Conservation (phyloP, 2,797 vertebrate genomes). For the Rhincodon typus region DNA sequence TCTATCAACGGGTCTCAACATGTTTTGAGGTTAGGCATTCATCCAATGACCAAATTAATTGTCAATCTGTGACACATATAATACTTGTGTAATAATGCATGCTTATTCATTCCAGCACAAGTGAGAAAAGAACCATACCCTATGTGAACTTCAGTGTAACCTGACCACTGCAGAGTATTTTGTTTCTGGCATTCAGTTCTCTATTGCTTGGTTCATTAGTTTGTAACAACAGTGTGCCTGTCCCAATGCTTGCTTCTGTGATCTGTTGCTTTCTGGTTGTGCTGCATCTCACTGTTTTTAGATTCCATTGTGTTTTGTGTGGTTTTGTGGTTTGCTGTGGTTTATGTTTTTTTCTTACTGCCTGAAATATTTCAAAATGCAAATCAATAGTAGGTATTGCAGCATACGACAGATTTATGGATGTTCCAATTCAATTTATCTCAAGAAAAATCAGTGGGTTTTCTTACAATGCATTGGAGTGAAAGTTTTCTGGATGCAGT, state of each 20-base stretch:
- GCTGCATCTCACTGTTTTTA: neutral
- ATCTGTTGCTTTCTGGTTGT: conserved; percentile 42
- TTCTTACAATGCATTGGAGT: neutral
- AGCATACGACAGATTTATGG: neutral
- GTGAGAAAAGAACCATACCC: neutral
- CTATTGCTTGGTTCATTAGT: conserved; percentile 50
- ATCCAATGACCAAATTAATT: neutral
- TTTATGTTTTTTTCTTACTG: conserved; percentile 18
- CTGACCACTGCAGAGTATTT: conserved; percentile 56
- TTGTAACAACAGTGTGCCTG: conserved; percentile 48
- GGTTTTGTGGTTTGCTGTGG: conserved; percentile 42
- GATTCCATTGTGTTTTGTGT: conserved; percentile 41
- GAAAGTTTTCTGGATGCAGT: neutral
- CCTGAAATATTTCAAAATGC: neutral
- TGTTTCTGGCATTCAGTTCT: conserved; percentile 54
- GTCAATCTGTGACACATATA: neutral
- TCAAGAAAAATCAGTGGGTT: neutral
- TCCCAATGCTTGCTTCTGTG: conserved; percentile 37
- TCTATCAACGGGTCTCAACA: neutral
- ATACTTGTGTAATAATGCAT: neutral
- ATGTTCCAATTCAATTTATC: neutral
- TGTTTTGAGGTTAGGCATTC: neutral
- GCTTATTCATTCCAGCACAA: neutral
- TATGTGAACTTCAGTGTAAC: conserved; percentile 30
- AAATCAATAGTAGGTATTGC: neutral